Evolutionary conservation across 1,140 invertebrate species (phyloP).

Genomic region (Drosophila sucinea): DNA sequence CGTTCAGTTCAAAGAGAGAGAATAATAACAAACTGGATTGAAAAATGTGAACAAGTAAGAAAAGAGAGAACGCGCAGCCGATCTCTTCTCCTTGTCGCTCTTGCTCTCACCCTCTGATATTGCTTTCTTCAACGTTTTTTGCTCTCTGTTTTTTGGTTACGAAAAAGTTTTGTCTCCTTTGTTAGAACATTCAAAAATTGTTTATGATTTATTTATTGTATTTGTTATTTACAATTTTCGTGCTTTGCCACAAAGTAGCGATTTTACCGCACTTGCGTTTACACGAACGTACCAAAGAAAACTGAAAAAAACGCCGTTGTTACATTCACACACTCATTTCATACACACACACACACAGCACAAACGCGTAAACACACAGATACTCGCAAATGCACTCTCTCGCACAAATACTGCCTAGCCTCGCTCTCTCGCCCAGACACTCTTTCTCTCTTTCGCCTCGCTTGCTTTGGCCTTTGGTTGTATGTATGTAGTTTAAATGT

Average conservation of each 20-base stretch:
- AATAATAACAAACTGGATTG: slow-evolving; percentile 63
- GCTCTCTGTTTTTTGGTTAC: slow-evolving; percentile 18
- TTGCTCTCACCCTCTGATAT: slow-evolving; percentile 24
- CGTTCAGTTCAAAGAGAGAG: slow-evolving; percentile 53
- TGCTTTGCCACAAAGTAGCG: slow-evolving; percentile 1
- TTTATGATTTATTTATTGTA: background rate
- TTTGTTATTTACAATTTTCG: slow-evolving; percentile 5
- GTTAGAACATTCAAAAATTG: background rate
- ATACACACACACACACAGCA: slow-evolving; percentile 34
- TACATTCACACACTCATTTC: slow-evolving; percentile 44
- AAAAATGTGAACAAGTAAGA: slow-evolving; percentile 30
- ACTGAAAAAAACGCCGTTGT: slow-evolving; percentile 64
- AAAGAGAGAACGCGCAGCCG: slow-evolving; percentile 26
- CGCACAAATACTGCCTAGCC: slow-evolving; percentile 19
- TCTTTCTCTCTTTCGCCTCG: slow-evolving; percentile 31
- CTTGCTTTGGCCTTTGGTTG: slow-evolving; percentile 24
- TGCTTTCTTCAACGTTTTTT: slow-evolving; percentile 44
- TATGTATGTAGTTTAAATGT: slow-evolving; percentile 17
- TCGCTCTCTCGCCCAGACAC: slow-evolving; percentile 3
- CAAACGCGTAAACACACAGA: slow-evolving; percentile 5
- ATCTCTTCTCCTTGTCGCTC: slow-evolving; percentile 32
- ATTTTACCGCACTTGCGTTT: slow-evolving; percentile 66
- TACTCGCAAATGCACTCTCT: slow-evolving; percentile 27
- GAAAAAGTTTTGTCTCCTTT: background rate
- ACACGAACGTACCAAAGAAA: slow-evolving; percentile 64